A percentile compares a stretch with the other conserved stretches of the same genome.
These are phyloP conservation scores for Gadus chalcogrammus DNA, from an alignment of 2,113 vertebrate species.

Conservation along the genomic window DNA sequence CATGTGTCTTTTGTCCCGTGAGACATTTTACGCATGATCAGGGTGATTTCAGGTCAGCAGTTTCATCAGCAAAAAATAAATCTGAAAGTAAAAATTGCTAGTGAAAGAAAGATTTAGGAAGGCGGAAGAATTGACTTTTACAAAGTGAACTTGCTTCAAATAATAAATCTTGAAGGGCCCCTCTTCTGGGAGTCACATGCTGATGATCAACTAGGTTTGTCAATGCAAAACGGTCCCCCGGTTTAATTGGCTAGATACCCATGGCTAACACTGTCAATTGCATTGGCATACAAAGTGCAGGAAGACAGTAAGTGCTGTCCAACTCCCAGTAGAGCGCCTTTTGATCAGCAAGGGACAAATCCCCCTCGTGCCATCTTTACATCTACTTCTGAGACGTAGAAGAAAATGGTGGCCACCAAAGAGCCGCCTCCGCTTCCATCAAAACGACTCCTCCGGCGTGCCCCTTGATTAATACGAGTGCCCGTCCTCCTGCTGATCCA, in stretches of 20 bases:
- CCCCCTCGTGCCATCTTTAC: conserved; percentile 18
- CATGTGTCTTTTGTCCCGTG: too few species aligned
- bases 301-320: conserved; percentile 36
- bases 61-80: too few species aligned
- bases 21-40: too few species aligned
- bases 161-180: too few species aligned
- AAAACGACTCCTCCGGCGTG: conserved; percentile 17
- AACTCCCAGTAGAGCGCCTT: conserved; percentile 24
- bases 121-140: too few species aligned
- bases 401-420: conserved; percentile 17
- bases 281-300: conserved; percentile 28
- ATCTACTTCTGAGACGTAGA: not conserved
- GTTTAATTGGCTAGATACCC: conserved; percentile 64
- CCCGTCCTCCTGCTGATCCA: not conserved
- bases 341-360: conserved; percentile 21
- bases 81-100: too few species aligned
- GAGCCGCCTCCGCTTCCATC: conserved; percentile 8
- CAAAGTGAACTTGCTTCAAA: too few species aligned
- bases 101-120: too few species aligned
- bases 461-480: conserved; percentile 34
- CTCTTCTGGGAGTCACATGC: conserved; percentile 22
- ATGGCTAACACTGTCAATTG: conserved; percentile 46
- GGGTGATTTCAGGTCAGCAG: too few species aligned
- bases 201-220: conserved; percentile 39
- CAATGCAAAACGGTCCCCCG: conserved; percentile 34